phyloP scores from a whole-genome alignment of 2,888 invertebrate genomes.

The Hololepta plana region DNA sequence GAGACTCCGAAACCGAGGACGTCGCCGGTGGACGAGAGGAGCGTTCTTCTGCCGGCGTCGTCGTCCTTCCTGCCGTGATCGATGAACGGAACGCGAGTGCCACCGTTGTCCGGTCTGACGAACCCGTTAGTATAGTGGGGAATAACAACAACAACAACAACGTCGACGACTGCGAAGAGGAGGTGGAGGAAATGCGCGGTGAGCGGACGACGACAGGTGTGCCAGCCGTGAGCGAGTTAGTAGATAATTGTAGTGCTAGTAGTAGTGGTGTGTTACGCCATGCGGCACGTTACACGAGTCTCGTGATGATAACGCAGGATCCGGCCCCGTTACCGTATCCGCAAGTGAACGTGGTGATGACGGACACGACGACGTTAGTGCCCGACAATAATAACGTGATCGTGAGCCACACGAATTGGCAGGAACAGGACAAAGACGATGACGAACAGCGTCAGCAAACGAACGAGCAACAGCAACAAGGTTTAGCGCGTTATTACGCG shows the following conservation, averaged over 20 bases:
- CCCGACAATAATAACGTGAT: conserved; percentile 37
- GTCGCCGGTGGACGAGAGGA: too few species aligned
- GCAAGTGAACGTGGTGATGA: conserved; percentile 56
- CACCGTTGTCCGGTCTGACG: conserved; percentile 21
- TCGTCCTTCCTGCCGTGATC: conserved; percentile 1
- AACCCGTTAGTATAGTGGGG: conserved; percentile 20
- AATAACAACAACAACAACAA: conserved; percentile 13
- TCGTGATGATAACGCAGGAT: conserved; percentile 80
- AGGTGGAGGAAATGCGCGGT: conserved; percentile 13
- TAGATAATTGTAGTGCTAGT: too few species aligned
- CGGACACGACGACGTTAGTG: conserved; percentile 56
- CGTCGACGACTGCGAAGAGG: conserved; percentile 21
- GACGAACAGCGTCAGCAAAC: conserved; percentile 9
- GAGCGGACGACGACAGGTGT: too few species aligned
- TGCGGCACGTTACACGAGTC: conserved; percentile 63
- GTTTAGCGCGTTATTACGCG: conserved; percentile 10
- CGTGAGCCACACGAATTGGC: conserved; percentile 47
- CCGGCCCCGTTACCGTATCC: conserved; percentile 25
- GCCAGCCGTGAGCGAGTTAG: conserved; percentile 21
- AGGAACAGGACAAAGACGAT: conserved; percentile 20
- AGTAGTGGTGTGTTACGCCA: conserved; percentile 16
- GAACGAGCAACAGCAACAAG: too few species aligned
- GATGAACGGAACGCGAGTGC: conserved; percentile 16
- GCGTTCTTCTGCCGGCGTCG: too few species aligned
- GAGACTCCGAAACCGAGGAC: conserved; percentile 7